A percentile compares a stretch with the other conserved stretches of the same genome.
These are phyloP conservation scores for Hylyphantes graminicola DNA, from an alignment of 1,140 invertebrate species.

Conservation along the genomic window DNA sequence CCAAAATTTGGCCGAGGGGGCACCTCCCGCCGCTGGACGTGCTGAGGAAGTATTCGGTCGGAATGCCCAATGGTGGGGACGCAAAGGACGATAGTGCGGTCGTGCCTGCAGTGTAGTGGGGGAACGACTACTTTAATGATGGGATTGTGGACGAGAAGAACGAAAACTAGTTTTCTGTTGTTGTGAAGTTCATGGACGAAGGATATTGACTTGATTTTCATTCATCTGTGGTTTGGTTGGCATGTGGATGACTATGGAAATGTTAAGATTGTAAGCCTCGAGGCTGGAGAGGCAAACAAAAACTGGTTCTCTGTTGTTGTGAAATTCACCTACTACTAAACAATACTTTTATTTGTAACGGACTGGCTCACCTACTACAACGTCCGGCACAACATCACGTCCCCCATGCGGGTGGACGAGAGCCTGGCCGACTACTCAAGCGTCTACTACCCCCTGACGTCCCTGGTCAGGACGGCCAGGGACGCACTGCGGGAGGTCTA, in stretches of 20 bases:
- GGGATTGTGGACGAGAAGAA: too few relatives aligned
- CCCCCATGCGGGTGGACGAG: conserved; percentile 77
- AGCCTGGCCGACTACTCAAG: conserved; percentile 75
- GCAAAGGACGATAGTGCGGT: conserved; percentile 42
- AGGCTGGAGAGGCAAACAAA: too few relatives aligned
- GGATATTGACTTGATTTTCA: too few relatives aligned
- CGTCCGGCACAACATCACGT: conserved; percentile 80
- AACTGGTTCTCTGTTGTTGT: too few relatives aligned
- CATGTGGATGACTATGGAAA: too few relatives aligned
- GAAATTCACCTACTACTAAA: too few relatives aligned
- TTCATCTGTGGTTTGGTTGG: too few relatives aligned
- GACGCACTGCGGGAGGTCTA: conserved; percentile 77
- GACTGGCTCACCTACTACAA: conserved; percentile 86
- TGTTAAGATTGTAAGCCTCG: too few relatives aligned
- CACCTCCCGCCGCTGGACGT: conserved; percentile 68
- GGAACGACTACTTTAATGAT: too few relatives aligned
- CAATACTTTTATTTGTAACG: too few relatives aligned
- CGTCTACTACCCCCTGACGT: conserved; percentile 65
- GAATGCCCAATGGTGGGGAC: conserved; percentile 56
- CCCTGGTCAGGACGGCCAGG: conserved; percentile 74
- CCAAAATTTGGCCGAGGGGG: conserved; percentile 72
- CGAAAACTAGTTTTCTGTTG: too few relatives aligned
- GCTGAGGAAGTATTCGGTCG: conserved; percentile 63
- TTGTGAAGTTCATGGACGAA: too few relatives aligned
- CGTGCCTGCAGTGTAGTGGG: conserved; percentile 18